Base-by-base conservation (phyloP, 1,140 invertebrate genomes). In the Acromyrmex charruanus region DNA sequence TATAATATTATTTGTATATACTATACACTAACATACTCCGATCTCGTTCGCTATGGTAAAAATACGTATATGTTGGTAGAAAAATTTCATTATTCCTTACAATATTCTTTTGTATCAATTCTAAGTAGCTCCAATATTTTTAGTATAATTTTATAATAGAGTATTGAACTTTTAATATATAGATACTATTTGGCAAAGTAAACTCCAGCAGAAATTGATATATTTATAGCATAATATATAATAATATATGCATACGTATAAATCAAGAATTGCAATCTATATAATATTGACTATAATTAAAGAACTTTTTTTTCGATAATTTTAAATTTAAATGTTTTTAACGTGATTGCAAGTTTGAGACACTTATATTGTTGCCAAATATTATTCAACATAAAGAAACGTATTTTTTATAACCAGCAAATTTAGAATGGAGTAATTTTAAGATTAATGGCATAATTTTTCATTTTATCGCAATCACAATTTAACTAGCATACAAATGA, bases 1-100 rank as follows among this genome's bases (percentile, higher is more conserved):
- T 69, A 69, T 59, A 71, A n/a, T 44, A 10, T 44, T 44, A 21
- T 81, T 55, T 81, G 65, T 81, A 71, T 71, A 81, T 81, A 81
- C 55, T 39, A 14, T 35, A 69, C 39, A 44, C 79, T 61, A 49
- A 69, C 66, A 44, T 39, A 81, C 21, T 71, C 51, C 66, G 79
- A 81, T 81, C 79, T 81, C 79, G 51, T 58, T 59, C 25, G 12
- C 14, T 80, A 71, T 35, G 31, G 14, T 25, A 58, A 25, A 35
- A 69, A 69, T 58, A 21, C 51, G 2, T 39, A 28, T 12, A 39
- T 31, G 39, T 53, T 39, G 31, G 6, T 18, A 55, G 9, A 10
- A n/a, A 35, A 81, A 39, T 81, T 81, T 12, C 18, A 63, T 44
- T 44, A 12, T n/a, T 65, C 39, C 6, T 77, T 39, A 69, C 18